A percentile compares a stretch with the other conserved stretches of the same genome.
phyloP scores from a whole-genome alignment of 2,797 vertebrate species.

The Rhabdomys pumilio region DNA sequence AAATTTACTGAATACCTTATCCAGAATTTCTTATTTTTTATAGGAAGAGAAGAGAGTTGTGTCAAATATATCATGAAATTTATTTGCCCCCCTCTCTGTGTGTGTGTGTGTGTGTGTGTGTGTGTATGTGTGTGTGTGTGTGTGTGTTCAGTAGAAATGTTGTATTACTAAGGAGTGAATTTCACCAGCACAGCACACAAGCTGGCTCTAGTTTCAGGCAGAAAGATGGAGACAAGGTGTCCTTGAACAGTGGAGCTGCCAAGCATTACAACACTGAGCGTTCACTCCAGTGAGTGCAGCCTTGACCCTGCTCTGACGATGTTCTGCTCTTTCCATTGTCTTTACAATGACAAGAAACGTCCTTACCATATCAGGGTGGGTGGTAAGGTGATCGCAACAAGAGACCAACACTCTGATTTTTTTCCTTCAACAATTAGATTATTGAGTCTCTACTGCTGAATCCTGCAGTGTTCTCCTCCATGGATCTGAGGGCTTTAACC shows the following conservation, averaged over 20 bases:
- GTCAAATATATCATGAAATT: not conserved
- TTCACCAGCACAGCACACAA: not conserved
- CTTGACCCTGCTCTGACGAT: not conserved
- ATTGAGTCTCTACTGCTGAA: not conserved
- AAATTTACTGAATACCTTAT: not conserved
- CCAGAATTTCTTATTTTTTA: not conserved
- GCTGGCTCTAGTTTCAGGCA: not conserved
- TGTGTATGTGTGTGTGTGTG: not conserved
- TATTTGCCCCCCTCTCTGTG: not conserved
- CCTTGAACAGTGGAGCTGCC: not conserved
- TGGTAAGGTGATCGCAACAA: not conserved
- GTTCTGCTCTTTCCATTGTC: not conserved
- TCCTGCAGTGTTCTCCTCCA: not conserved
- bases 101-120: not conserved
- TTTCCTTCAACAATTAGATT: constrained; percentile 11
- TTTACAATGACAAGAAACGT: not conserved
- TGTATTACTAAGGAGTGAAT: not conserved
- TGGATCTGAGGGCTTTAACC: not conserved
- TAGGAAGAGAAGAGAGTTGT: not conserved
- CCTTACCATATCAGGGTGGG: not conserved
- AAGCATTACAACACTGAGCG: too few species aligned
- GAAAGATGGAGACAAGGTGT: not conserved
- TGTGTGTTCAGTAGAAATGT: not conserved
- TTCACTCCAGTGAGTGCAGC: not conserved
- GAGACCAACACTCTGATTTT: not conserved